Conservation (phyloP, 2,888 invertebrate species). For the Dicyrtomina minuta region DNA sequence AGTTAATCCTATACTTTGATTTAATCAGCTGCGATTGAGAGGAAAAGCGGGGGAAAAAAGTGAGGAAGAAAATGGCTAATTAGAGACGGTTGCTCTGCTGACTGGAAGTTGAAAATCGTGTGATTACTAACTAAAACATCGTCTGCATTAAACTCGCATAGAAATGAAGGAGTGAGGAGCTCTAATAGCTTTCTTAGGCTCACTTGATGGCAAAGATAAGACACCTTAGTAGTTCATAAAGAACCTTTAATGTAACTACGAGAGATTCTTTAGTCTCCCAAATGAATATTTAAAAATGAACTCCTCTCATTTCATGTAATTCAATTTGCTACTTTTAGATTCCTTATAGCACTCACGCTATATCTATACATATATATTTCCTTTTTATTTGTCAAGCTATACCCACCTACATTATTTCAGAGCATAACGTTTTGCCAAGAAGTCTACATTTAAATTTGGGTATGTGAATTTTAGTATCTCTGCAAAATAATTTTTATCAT, state of each 20-base stretch:
- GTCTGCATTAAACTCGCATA: constrained; percentile 25
- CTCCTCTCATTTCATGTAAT: constrained; percentile 14
- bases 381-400: too few species aligned
- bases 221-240: constrained; percentile 50
- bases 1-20: constrained; percentile 30
- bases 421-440: too few species aligned
- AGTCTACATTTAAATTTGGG: too few species aligned
- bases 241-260: constrained; percentile 19
- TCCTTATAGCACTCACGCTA: too few species aligned
- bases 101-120: not conserved
- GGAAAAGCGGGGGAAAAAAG: not conserved
- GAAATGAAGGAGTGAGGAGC: constrained; percentile 25
- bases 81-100: constrained; percentile 15
- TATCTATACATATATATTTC: too few species aligned
- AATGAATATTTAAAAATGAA: constrained; percentile 20
- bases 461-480: too few species aligned
- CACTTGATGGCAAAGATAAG: constrained; percentile 41
- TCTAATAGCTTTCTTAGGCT: constrained; percentile 29
- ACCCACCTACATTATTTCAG: too few species aligned
- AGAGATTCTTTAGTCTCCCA: constrained; percentile 1
- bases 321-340: constrained; percentile 12
- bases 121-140: constrained; percentile 29
- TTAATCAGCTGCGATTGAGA: constrained; percentile 28
- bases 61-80: constrained; percentile 19
- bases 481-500: too few species aligned